phyloP scores from a whole-genome alignment of 2,888 invertebrate genomes.

The Enchytraeus crypticus region DNA sequence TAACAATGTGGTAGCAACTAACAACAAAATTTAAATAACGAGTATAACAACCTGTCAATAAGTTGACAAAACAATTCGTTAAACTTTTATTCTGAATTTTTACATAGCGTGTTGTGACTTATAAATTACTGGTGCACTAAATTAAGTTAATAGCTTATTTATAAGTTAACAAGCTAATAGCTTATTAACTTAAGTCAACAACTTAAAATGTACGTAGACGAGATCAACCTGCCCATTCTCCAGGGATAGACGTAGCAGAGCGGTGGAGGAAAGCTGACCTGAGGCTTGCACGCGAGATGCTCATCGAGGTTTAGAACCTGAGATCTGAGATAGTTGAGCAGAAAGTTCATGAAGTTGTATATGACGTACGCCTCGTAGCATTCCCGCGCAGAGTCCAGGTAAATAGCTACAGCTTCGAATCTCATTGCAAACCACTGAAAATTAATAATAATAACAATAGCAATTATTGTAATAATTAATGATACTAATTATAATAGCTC shows the following conservation, averaged over 20 bases:
- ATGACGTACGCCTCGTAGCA: conserved; percentile 97
- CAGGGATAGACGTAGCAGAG: conserved; percentile 77
- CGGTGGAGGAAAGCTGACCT: conserved; percentile 81
- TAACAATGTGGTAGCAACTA: too few species aligned
- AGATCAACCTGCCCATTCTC: conserved; percentile 77
- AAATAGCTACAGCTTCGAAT: conserved; percentile 78
- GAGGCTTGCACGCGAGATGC: conserved; percentile 57
- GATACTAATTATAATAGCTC: neutral
- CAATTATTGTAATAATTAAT: neutral
- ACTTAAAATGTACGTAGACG: too few species aligned
- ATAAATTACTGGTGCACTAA: too few species aligned
- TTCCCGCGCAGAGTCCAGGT: conserved; percentile 83
- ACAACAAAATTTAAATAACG: too few species aligned
- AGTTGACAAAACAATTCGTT: too few species aligned
- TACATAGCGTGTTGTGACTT: too few species aligned
- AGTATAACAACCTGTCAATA: too few species aligned
- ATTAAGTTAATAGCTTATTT: too few species aligned
- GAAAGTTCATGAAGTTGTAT: conserved; percentile 91
- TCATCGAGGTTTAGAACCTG: conserved; percentile 73
- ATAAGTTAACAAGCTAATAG: too few species aligned
- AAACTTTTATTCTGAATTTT: too few species aligned
- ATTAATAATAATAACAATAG: neutral
- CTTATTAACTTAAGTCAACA: too few species aligned
- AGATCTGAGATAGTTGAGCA: conserved; percentile 77
- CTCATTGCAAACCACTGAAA: conserved; percentile 73